Percentiles rank a stretch among this genome's conserved stretches.
These are phyloP conservation scores for Atractosteus spatula DNA, from an alignment of 2,113 vertebrate genomes.

Conservation along the genomic window DNA sequence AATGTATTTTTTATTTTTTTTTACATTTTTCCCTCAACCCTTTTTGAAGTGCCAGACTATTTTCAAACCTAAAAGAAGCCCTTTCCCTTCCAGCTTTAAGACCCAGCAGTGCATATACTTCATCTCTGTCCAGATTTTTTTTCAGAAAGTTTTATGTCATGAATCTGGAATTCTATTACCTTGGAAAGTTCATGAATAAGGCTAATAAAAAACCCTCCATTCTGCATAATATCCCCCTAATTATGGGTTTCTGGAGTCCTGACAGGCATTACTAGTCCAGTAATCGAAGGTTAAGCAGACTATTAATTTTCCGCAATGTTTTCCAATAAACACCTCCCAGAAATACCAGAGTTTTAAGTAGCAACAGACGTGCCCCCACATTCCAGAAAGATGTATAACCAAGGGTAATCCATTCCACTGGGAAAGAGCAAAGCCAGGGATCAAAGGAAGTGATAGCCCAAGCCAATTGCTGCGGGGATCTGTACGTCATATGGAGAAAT, in stretches of 20 bases:
- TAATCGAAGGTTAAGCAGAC: constrained; percentile 48
- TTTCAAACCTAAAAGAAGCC: constrained; percentile 28
- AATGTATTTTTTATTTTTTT: neutral
- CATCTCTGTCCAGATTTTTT: no score
- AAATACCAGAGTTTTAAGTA: constrained; percentile 52
- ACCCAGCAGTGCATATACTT: no score
- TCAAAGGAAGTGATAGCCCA: no score
- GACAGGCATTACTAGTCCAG: constrained; percentile 48
- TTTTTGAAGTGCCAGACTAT: constrained; percentile 35
- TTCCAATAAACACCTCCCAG: constrained; percentile 65
- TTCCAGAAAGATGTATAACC: constrained; percentile 31
- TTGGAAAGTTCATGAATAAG: constrained; percentile 58
- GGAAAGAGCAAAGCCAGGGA: no score
- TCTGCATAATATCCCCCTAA: constrained; percentile 36
- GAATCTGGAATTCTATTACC: constrained; percentile 50
- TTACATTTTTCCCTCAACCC: neutral
- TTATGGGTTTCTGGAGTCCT: constrained; percentile 37
- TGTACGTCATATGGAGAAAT: no score
- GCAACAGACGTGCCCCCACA: constrained; percentile 36
- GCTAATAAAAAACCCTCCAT: constrained; percentile 40
- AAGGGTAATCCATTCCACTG: no score
- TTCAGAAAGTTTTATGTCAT: constrained; percentile 46
- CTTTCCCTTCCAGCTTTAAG: no score
- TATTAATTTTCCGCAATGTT: constrained; percentile 52
- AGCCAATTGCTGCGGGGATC: no score